Base-by-base conservation (phyloP, 2,888 invertebrate genomes). In the Diploptera punctata region DNA sequence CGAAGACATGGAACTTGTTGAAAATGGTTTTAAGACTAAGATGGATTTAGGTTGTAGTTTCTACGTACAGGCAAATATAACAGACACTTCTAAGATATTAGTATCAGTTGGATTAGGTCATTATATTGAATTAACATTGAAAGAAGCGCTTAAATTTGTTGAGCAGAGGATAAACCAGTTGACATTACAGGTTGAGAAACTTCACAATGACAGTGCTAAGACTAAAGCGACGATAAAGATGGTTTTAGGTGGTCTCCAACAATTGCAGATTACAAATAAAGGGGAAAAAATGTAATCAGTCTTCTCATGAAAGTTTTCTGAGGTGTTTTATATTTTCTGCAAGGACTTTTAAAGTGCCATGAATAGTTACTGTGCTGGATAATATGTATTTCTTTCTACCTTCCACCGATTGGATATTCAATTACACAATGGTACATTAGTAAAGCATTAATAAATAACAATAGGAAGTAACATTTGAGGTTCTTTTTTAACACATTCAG, bases 1-100 rank as follows among this genome's bases (percentile, higher is more conserved):
- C 3, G 80, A 87, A 65, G 86, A 88, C 71, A 86, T 86, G 43
- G 83, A 84, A 2, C 80, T 86, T 0, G 84, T 88, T 61, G 85
- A 87, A 4, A 83, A 84, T 74, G 87, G 87, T 31, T 84, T 90
- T 67, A 90, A 90, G 78, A 90, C 91, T 0, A 87, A 91, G 83
- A 87, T 95, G 29, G 93, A 95, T 80, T 83, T 96, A 33, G 95
- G 95, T n/a, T 91, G 92, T 77, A 93, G 92, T 81, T 91, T 94
- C 77, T 95, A 93, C 78, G 90, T 93, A 80, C 91, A 94, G 81
- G 93, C 93, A 0, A 84, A 89, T 70, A 89, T 94, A 68, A 83
- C 86, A 67, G 89, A 93, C 79, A 84, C 89, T 1, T 87, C 89
- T 0, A 86, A 82, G 49, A 87, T 95, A 67, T 83, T 91, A 26